These are phyloP conservation scores for Misgurnus anguillicaudatus DNA, from an alignment of 2,113 vertebrate genomes.

Conservation along the genomic window DNA sequence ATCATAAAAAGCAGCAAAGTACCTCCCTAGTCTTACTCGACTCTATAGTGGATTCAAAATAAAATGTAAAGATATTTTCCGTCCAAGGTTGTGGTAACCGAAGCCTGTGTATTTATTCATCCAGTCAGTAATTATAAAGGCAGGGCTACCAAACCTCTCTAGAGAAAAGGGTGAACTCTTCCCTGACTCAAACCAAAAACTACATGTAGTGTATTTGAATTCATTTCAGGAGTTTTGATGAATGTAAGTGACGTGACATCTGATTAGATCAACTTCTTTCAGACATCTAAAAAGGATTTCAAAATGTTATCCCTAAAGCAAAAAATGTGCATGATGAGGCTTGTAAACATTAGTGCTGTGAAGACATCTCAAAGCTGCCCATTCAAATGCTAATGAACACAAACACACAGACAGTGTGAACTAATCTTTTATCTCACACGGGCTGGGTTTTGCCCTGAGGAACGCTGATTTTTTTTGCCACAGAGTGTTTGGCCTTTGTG, in stretches of 20 bases:
- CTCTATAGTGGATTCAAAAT: not conserved
- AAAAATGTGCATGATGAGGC: not conserved
- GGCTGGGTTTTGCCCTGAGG: not conserved
- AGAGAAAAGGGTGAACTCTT: not conserved
- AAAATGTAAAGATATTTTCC: conserved; percentile 8
- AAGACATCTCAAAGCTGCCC: not conserved
- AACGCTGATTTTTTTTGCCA: not conserved
- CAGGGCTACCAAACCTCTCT: not conserved
- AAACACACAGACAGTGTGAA: not conserved
- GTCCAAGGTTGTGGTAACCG: not conserved
- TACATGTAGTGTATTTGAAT: not conserved
- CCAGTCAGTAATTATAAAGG: conserved; percentile 8
- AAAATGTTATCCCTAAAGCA: not conserved
- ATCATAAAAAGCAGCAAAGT: not conserved
- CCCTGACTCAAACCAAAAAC: not conserved
- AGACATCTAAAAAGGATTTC: not conserved
- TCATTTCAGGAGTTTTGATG: not conserved
- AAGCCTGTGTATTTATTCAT: not conserved
- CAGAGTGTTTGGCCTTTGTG: not conserved
- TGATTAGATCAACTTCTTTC: not conserved
- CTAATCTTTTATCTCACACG: not conserved
- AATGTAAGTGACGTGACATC: not conserved
- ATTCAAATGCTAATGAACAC: conserved; percentile 23
- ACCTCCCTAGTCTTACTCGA: not conserved
- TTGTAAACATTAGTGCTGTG: conserved; percentile 1